These are phyloP conservation scores for Diarsia rubi DNA, from an alignment of 2,888 invertebrate species.

Conservation along the genomic window DNA sequence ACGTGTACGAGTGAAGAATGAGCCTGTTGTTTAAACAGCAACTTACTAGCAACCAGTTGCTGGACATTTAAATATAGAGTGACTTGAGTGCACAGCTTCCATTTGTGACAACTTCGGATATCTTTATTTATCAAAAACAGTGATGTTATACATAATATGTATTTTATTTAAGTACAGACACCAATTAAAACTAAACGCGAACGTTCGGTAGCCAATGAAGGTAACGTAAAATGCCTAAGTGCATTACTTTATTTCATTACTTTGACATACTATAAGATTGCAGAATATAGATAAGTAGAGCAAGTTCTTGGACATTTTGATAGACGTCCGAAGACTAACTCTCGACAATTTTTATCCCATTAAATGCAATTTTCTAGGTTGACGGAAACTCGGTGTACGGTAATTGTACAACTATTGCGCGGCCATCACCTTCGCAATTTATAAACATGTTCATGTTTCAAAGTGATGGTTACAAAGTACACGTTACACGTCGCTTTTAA, in stretches of 20 bases:
- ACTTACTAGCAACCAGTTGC: slow-evolving; percentile 35
- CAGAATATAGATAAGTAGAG: not conserved
- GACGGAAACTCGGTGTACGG: slow-evolving; percentile 15
- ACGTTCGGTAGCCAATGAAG: not conserved
- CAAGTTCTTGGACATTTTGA: not conserved
- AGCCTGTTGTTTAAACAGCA: slow-evolving; percentile 42
- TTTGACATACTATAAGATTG: not conserved
- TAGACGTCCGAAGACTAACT: not conserved
- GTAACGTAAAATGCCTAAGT: not conserved
- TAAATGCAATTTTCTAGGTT: slow-evolving; percentile 28
- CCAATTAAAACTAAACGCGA: not conserved
- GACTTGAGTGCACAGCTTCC: not conserved
- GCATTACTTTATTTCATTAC: not conserved
- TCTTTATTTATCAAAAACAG: not conserved
- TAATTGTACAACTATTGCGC: slow-evolving; percentile 57
- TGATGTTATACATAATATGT: not conserved
- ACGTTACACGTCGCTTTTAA: slow-evolving; percentile 65
- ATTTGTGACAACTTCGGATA: slow-evolving; percentile 1
- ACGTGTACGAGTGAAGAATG: slow-evolving; percentile 57
- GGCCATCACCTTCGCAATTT: slow-evolving; percentile 34
- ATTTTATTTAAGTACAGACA: no score
- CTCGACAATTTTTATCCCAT: slow-evolving; percentile 24
- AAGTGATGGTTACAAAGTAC: slow-evolving; percentile 76
- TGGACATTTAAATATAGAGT: slow-evolving; percentile 10
- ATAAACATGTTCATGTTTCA: slow-evolving; percentile 50